A percentile compares a stretch with the other conserved stretches of the same genome.
Evolutionary conservation across 1,140 invertebrate genomes (phyloP).

Genomic region (Saccostrea glomerata): DNA sequence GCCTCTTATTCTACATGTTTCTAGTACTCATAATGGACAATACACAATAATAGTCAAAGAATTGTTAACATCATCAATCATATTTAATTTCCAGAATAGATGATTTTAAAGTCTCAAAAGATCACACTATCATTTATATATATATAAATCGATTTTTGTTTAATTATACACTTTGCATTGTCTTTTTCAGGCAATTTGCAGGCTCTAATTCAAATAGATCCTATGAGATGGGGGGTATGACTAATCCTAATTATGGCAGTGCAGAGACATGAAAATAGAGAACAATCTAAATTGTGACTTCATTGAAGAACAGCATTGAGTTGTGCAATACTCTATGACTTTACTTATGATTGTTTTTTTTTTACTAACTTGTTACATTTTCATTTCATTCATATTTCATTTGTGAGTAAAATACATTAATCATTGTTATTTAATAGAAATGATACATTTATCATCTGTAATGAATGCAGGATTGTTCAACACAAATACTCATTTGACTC

Average conservation of each 20-base stretch:
- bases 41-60: no score
- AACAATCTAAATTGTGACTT: neutral
- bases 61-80: no score
- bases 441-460: no score
- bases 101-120: no score
- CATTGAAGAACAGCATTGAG: neutral
- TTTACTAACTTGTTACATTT: neutral
- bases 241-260: conserved; percentile 47
- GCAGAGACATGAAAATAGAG: neutral
- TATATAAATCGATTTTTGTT: no score
- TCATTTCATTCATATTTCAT: neutral
- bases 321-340: neutral
- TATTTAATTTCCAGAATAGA: no score
- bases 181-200: conserved; percentile 46
- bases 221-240: conserved; percentile 55
- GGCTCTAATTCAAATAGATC: neutral
- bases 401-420: neutral
- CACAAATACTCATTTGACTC: neutral
- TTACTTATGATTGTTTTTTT: neutral
- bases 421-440: neutral
- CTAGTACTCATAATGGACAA: no score
- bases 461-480: neutral
- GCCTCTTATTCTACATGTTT: no score
- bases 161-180: neutral
- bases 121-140: no score